Evolutionary conservation across 2,888 invertebrate species (phyloP).

Genomic region (Amiota communis): DNA sequence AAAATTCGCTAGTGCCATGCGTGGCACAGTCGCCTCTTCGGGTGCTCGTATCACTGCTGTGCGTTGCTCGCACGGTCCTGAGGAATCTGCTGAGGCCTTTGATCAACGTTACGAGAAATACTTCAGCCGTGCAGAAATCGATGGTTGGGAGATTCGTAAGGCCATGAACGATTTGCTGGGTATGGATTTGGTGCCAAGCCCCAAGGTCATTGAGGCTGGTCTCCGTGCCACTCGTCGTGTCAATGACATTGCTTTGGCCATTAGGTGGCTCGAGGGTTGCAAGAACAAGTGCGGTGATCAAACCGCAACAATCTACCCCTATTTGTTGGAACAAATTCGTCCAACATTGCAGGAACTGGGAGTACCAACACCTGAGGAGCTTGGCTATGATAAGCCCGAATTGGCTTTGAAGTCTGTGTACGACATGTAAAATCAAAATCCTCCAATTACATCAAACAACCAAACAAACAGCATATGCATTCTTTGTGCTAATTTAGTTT

Average conservation of each 20-base stretch:
- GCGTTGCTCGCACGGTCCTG: constrained; percentile 74
- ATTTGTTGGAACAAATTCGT: constrained; percentile 89
- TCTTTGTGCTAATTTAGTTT: constrained; percentile 45
- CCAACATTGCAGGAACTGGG: constrained; percentile 96
- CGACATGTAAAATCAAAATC: constrained; percentile 74
- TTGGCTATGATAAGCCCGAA: constrained; percentile 98
- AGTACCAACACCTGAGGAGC: constrained; percentile 92
- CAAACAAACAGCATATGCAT: constrained; percentile 7
- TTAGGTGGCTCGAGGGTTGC: constrained; percentile 93
- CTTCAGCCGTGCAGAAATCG: constrained; percentile 89
- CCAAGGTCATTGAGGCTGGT: constrained; percentile 88
- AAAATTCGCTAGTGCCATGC: constrained; percentile 72
- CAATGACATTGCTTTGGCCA: constrained; percentile 94
- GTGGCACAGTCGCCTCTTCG: constrained; percentile 62
- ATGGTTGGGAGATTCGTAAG: constrained; percentile 95
- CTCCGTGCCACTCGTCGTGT: constrained; percentile 92
- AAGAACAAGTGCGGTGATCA: constrained; percentile 89
- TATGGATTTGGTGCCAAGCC: constrained; percentile 94
- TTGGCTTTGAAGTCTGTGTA: constrained; percentile 85
- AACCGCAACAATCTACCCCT: constrained; percentile 87
- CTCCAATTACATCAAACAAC: background rate
- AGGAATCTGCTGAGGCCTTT: constrained; percentile 89
- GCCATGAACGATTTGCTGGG: constrained; percentile 91
- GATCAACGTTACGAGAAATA: constrained; percentile 87
- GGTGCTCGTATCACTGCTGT: constrained; percentile 66